Percentiles rank a stretch among this genome's conserved stretches.
Conservation (phyloP, 1,140 invertebrate species). For the Bombus ignitus region DNA sequence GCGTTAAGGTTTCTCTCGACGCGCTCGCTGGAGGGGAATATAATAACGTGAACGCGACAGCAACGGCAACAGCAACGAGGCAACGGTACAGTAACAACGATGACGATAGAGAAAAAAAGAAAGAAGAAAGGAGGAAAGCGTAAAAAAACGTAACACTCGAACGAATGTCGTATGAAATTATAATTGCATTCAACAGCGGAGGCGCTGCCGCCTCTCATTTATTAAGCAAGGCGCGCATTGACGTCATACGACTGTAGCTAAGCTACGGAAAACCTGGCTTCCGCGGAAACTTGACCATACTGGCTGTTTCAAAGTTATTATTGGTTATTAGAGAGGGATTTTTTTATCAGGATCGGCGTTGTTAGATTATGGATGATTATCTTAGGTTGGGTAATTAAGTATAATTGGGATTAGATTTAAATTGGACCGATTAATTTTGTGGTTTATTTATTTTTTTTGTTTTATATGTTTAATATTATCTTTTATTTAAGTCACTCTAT, state of each 20-base stretch:
- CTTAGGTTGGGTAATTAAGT: too few species aligned
- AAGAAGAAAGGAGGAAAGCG: not conserved
- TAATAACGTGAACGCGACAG: conserved; percentile 10
- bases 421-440: too few species aligned
- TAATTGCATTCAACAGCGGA: conserved; percentile 34
- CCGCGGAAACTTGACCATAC: not conserved
- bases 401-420: too few species aligned
- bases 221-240: conserved; percentile 46
- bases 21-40: not conserved
- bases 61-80: not conserved
- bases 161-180: conserved; percentile 32
- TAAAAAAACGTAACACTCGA: not conserved
- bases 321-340: too few species aligned
- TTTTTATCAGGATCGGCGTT: too few species aligned
- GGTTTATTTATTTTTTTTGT: too few species aligned
- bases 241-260: conserved; percentile 26
- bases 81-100: not conserved
- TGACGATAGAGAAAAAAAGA: not conserved
- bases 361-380: too few species aligned
- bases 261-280: not conserved
- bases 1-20: not conserved
- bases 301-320: not conserved
- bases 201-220: conserved; percentile 34
- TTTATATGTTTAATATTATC: too few species aligned
- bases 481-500: too few species aligned